Evolutionary conservation across 2,888 invertebrate genomes (phyloP), one percentile per base, ranked within the genome.

Genomic region (Syritta pipiens): DNA sequence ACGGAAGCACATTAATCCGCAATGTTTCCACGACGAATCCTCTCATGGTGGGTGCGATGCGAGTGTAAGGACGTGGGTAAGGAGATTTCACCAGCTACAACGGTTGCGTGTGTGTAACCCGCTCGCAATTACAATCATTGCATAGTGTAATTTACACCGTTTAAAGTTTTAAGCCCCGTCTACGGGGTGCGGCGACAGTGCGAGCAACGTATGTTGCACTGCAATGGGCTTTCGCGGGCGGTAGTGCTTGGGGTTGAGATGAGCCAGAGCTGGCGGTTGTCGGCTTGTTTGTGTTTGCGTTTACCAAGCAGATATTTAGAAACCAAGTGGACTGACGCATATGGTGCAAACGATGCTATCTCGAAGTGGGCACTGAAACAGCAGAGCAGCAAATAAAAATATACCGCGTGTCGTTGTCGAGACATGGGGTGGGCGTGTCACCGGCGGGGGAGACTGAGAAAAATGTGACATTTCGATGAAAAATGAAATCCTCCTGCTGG

Each of bases 141-240:
- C 67, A 55, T 20, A 35, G 67, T 68, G 74, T 79, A 74, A 79
- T 55, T 79, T 68, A 79, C 79, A 79, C 79, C 79, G 49, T 79
- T 79, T 79, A 79, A 74, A 79, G 74, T 79, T 79, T 79, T 79
- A 79, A 79, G 79, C 79, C 62, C 22, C 37, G 79, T 79, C 60
- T 79, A 32, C 28, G 72, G 53, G 22, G 51, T 51, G 4, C 10
- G 19, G 14, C 37, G 14, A 14, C 35, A 35, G 14, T 35, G n/a
- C n/a, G n/a, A n/a, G n/a, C n/a, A n/a, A n/a, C n/a, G 7, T 37
- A 7, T 35, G 55, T 37, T 53, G 48, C 30, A 35, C 37, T 35
- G 20, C 32, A 26, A n/a, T n/a, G n/a, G n/a, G n/a, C n/a, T n/a
- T 14, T 1, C 12, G 28, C 35, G 35, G 37, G 20, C 14, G 30